A percentile compares a stretch with the other conserved stretches of the same genome.
Conservation (phyloP, 2,888 invertebrate genomes). For the Fragum sueziense region DNA sequence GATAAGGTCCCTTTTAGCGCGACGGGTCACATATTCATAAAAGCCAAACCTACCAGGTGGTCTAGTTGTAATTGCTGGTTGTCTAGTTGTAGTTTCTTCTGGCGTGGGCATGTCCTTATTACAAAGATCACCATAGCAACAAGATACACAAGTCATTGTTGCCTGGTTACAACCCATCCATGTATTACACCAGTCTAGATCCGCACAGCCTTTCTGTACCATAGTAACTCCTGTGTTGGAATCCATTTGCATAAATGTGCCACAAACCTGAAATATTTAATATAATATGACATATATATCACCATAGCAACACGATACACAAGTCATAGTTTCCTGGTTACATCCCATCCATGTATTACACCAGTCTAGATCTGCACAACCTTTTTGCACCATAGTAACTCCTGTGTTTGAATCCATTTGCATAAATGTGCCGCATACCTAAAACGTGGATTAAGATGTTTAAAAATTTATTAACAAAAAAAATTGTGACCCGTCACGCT, state of each 20-base stretch:
- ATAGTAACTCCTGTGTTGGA: conserved; percentile 29
- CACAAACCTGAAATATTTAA: conserved; percentile 35
- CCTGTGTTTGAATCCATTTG: conserved; percentile 36
- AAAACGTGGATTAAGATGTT: too few relatives aligned
- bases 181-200: conserved; percentile 41
- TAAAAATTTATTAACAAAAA: too few relatives aligned
- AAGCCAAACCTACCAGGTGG: neutral
- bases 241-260: conserved; percentile 36
- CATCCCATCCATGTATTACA: conserved; percentile 45
- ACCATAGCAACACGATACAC: conserved; percentile 50
- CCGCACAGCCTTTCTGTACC: conserved; percentile 52
- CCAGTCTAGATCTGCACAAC: conserved; percentile 50
- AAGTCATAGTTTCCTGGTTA: conserved; percentile 32
- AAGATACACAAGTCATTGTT: conserved; percentile 39
- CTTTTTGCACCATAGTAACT: conserved; percentile 38
- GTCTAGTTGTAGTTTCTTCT: conserved; percentile 6
- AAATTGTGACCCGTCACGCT: too few relatives aligned
- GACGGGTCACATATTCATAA: too few relatives aligned
- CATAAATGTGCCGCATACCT: conserved; percentile 45
- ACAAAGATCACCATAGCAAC: conserved; percentile 51
- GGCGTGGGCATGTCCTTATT: conserved; percentile 11
- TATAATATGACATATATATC: too few relatives aligned
- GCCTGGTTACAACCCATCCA: conserved; percentile 40
- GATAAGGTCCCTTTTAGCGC: too few relatives aligned
- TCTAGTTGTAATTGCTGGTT: neutral